A percentile compares a stretch with the other conserved stretches of the same genome.
Conservation (phyloP, 2,888 invertebrate genomes). For the Lasius fuliginosus region DNA sequence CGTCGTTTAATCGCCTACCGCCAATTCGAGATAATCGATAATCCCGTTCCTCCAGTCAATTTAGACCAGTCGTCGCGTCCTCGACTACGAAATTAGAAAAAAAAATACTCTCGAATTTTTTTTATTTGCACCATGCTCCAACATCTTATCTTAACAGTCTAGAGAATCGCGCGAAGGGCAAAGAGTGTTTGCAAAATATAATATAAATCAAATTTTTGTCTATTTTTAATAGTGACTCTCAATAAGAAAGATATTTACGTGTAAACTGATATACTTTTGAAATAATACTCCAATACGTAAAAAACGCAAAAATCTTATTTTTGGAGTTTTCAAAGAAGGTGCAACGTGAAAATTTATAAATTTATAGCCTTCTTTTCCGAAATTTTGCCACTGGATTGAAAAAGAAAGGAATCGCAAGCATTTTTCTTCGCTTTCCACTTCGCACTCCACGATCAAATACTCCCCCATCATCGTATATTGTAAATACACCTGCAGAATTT, state of each 20-base stretch:
- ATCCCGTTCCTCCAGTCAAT: constrained; percentile 68
- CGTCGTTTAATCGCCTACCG: constrained; percentile 28
- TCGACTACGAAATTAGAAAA: constrained; percentile 25
- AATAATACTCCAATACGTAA: neutral
- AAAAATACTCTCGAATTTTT: constrained; percentile 14
- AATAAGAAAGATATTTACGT: neutral
- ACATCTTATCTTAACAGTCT: constrained; percentile 9
- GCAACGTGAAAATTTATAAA: neutral
- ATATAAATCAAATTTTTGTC: constrained; percentile 2
- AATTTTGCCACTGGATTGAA: neutral
- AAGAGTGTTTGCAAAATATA: constrained; percentile 12
- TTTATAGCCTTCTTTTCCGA: neutral
- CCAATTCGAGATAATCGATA: constrained; percentile 55
- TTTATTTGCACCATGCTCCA: neutral
- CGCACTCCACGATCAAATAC: constrained; percentile 8
- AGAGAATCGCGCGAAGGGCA: constrained; percentile 1
- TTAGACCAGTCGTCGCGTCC: constrained; percentile 53
- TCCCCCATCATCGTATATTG: constrained; percentile 32
- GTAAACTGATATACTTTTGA: neutral
- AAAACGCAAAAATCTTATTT: neutral
- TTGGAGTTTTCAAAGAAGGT: neutral
- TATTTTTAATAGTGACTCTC: neutral
- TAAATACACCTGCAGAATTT: constrained; percentile 49
- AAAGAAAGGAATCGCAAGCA: constrained; percentile 6
- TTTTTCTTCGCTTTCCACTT: constrained; percentile 28